Evolutionary conservation across 1,140 invertebrate genomes (phyloP), one percentile per base, ranked within the genome.

Genomic region (Mizuhopecten yessoensis): DNA sequence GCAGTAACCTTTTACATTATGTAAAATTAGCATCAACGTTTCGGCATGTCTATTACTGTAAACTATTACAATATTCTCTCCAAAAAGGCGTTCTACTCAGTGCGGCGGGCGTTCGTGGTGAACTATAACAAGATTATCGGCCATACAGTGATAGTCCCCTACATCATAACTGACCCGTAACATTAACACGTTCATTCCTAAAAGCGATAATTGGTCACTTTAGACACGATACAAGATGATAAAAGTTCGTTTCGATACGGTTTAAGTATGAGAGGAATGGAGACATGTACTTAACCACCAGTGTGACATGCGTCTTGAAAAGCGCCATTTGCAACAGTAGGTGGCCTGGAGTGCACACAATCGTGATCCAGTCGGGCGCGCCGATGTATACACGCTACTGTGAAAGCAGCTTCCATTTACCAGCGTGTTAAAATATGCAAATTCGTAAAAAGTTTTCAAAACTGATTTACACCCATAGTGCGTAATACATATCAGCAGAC

Each of bases 351-450:
- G 57, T 75, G 11, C n/a, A 75, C 57, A n/a, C 3, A 75, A 75
- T 29, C 57, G 57, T 29, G 57, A 75, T 75, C n/a, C 5, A 29
- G n/a, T 9, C n/a, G 23, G 36, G 5, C 13, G n/a, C n/a, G n/a
- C 13, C 20, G 45, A n/a, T 75, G 57, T 75, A 75, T 75, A 75
- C 57, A n/a, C n/a, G n/a, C n/a, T n/a, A n/a, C n/a, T n/a, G n/a
- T n/a, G n/a, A n/a, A n/a, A n/a, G n/a, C n/a, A n/a, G n/a, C n/a
- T 29, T 75, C 1, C 23, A 75, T 75, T 29, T n/a, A 75, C 57
- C 23, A n/a, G 57, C 57, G 57, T 75, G 57, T 75, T 75, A 75
- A 75, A 75, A 75, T 75, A 75, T 75, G 57, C 57, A 75, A 75
- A 75, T 75, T 29, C 57, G n/a, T 75, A 75, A 75, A 75, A n/a